These are phyloP conservation scores for Rhabdophis nuchalis DNA, from an alignment of 2,797 vertebrate genomes.

Conservation along the genomic window DNA sequence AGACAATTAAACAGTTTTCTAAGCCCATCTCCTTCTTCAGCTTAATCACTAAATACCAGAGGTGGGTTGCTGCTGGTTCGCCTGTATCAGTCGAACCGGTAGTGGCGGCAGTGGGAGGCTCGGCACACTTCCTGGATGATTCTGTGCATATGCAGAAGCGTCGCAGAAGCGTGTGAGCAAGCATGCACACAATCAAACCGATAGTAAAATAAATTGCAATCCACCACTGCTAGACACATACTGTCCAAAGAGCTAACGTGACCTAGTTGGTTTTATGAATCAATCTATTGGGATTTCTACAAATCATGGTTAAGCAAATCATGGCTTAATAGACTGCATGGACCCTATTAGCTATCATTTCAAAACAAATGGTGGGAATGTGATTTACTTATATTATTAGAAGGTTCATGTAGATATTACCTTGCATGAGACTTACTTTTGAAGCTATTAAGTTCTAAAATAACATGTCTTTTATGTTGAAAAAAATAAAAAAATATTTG, in stretches of 20 bases:
- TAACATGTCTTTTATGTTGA: neutral
- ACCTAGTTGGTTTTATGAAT: neutral
- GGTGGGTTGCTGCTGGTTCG: too few species aligned
- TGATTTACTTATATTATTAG: slow-evolving; percentile 1
- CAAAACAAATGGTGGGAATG: neutral
- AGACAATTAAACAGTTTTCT: neutral
- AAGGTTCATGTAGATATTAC: slow-evolving; percentile 2
- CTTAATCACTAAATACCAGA: neutral
- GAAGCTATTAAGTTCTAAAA: neutral
- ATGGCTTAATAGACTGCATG: neutral
- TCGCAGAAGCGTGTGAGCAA: too few species aligned
- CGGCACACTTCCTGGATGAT: too few species aligned
- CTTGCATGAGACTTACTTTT: slow-evolving; percentile 12
- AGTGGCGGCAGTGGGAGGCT: too few species aligned
- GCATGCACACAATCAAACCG: too few species aligned
- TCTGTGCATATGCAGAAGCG: too few species aligned
- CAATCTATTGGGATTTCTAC: neutral
- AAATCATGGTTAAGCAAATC: neutral
- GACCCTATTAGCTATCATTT: neutral
- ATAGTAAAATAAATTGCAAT: too few species aligned
- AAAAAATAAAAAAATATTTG: neutral
- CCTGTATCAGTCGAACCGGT: too few species aligned
- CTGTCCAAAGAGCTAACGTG: neutral
- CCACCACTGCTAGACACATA: neutral
- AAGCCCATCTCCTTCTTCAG: neutral